Percentiles rank a stretch among this genome's conserved stretches.
Conservation (phyloP, 2,113 vertebrate genomes). For the Pseudopipra pipra region DNA sequence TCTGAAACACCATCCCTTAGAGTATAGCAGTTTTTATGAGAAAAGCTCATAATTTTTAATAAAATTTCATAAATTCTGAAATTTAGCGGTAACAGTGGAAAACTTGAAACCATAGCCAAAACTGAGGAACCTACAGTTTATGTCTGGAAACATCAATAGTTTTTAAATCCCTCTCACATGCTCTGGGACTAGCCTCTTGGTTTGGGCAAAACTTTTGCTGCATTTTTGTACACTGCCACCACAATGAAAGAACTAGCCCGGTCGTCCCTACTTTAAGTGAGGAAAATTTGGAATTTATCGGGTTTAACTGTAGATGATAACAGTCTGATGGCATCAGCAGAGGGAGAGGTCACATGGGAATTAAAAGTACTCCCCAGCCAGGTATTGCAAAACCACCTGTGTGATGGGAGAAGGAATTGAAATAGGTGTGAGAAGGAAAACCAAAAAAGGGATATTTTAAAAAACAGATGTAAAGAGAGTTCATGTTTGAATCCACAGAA, state of each 20-base stretch:
- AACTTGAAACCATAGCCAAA: neutral
- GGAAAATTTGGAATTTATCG: neutral
- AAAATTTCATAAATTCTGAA: neutral
- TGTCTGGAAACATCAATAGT: neutral
- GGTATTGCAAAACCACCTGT: neutral
- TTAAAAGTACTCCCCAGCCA: neutral
- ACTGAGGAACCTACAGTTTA: neutral
- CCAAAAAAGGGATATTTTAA: neutral
- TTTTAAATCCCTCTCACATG: neutral
- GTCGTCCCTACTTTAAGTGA: neutral
- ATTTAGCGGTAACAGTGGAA: neutral
- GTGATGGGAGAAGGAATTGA: neutral
- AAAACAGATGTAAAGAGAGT: neutral
- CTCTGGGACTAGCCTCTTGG: neutral
- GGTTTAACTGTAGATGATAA: neutral
- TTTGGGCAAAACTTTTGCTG: neutral
- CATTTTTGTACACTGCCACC: neutral
- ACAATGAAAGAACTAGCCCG: neutral
- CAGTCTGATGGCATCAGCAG: neutral
- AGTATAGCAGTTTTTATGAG: neutral
- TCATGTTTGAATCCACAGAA: constrained; percentile 70
- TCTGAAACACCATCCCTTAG: neutral
- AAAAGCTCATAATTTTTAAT: neutral
- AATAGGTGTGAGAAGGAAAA: neutral
- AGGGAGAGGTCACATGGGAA: neutral